Conservation (phyloP, 2,888 invertebrate genomes). For the Bedellia somnulentella region DNA sequence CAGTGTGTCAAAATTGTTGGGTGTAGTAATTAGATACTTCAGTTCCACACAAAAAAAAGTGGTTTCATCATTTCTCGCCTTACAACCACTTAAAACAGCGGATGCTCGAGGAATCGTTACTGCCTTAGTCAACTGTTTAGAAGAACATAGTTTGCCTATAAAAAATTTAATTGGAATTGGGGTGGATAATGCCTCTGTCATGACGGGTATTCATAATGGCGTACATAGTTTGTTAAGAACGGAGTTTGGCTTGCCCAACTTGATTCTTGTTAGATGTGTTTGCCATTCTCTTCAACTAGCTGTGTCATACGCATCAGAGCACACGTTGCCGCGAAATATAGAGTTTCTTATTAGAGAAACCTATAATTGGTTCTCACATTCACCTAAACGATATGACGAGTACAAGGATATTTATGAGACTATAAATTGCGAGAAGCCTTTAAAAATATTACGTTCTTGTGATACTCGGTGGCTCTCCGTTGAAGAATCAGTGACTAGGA, state of each 20-base stretch:
- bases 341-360: conserved; percentile 18
- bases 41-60: conserved; percentile 8
- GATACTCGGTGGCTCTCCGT: conserved; percentile 17
- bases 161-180: conserved; percentile 17
- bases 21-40: conserved; percentile 11
- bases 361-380: conserved; percentile 18
- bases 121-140: conserved; percentile 10
- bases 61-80: conserved; percentile 9
- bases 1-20: conserved; percentile 7
- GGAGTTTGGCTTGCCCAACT: conserved; percentile 12
- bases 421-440: conserved; percentile 16
- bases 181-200: conserved; percentile 20
- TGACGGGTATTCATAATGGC: conserved; percentile 18
- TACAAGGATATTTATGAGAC: conserved; percentile 14
- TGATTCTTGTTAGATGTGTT: too few species aligned
- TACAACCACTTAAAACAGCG: conserved; percentile 8
- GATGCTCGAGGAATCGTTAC: conserved; percentile 12
- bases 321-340: conserved; percentile 16
- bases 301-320: conserved; percentile 15
- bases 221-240: conserved; percentile 15
- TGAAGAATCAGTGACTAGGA: conserved; percentile 15
- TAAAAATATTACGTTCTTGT: conserved; percentile 16
- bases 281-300: conserved; percentile 18
- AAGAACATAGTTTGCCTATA: conserved; percentile 7
- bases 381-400: conserved; percentile 16